phyloP scores from a whole-genome alignment of 1,140 invertebrate species.

The Leucophenga varia region DNA sequence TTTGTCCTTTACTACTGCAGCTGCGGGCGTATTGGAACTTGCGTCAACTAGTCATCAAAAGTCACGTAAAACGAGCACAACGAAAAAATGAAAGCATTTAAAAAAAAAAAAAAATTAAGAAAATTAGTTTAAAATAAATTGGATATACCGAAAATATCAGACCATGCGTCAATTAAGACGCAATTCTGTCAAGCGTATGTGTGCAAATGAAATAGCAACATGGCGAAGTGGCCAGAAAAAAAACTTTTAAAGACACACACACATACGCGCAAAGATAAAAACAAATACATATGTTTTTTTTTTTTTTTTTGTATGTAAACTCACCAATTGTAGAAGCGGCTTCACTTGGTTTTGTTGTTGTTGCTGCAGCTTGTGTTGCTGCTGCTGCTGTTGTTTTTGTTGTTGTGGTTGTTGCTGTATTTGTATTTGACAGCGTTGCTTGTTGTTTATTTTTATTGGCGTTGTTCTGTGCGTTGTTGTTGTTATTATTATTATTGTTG shows the following conservation, averaged over 20 bases:
- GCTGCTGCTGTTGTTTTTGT: conserved; percentile 3
- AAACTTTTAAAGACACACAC: too few relatives aligned
- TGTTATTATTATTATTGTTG: conserved; percentile 25
- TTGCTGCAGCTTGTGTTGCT: conserved; percentile 1
- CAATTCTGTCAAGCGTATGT: conserved; percentile 23
- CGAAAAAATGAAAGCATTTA: conserved; percentile 4
- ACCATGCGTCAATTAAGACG: conserved; percentile 21
- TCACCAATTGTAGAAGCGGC: conserved; percentile 32
- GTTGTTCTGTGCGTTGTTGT: conserved; percentile 20
- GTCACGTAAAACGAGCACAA: too few relatives aligned
- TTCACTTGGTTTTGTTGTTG: conserved; percentile 22
- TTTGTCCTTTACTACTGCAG: conserved; percentile 63
- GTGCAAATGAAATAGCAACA: too few relatives aligned
- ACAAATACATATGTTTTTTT: too few relatives aligned
- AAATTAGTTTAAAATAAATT: conserved; percentile 1
- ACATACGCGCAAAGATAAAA: too few relatives aligned
- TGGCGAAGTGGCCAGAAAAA: too few relatives aligned
- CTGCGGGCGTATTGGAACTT: conserved; percentile 56
- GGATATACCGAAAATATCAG: conserved; percentile 10
- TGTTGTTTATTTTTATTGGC: conserved; percentile 22
- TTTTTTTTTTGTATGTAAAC: too few relatives aligned
- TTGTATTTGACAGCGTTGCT: conserved; percentile 7
- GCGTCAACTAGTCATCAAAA: conserved; percentile 39
- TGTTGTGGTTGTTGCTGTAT: conserved; percentile 9
- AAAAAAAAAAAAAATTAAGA: conserved; percentile 10